Percentiles rank a stretch among this genome's conserved stretches.
phyloP scores from a whole-genome alignment of 2,113 vertebrate species.

The Calyptomena viridis region DNA sequence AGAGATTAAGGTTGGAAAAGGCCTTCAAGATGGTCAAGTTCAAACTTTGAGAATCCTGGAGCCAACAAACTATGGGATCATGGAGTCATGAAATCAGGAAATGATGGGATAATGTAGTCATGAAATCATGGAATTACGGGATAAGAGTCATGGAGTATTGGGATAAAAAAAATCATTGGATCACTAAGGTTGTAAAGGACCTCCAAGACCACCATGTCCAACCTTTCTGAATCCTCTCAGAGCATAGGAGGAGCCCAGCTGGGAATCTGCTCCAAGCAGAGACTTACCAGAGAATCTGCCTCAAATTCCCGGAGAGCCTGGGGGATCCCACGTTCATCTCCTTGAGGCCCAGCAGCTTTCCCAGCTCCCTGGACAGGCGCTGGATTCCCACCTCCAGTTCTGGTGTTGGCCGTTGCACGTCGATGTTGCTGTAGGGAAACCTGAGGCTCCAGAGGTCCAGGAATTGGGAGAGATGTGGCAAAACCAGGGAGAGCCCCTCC shows the following conservation, averaged over 20 bases:
- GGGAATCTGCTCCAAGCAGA: fast-evolving
- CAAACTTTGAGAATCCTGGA: neutral
- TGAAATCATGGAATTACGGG: too few species aligned
- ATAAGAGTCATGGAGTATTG: neutral
- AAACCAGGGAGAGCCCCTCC: conserved; percentile 77
- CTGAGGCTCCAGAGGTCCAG: conserved; percentile 79
- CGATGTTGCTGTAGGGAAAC: conserved; percentile 87
- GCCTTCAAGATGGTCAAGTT: too few species aligned
- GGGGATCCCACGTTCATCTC: conserved; percentile 87
- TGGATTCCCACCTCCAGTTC: conserved; percentile 68
- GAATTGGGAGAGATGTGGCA: conserved; percentile 82
- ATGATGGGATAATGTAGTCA: too few species aligned
- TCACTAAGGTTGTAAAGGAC: neutral
- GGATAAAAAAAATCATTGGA: neutral
- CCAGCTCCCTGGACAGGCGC: conserved; percentile 78
- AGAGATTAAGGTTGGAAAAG: neutral
- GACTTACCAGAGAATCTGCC: conserved; percentile 84
- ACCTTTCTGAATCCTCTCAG: neutral
- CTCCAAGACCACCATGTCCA: neutral
- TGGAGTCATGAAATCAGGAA: too few species aligned
- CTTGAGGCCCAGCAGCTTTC: conserved; percentile 72
- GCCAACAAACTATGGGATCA: neutral
- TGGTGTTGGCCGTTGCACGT: conserved; percentile 72
- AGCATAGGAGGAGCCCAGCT: neutral
- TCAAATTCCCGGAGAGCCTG: conserved; percentile 82